Base-by-base conservation (phyloP, 2,797 vertebrate genomes). In the Enteromius viviparus region DNA sequence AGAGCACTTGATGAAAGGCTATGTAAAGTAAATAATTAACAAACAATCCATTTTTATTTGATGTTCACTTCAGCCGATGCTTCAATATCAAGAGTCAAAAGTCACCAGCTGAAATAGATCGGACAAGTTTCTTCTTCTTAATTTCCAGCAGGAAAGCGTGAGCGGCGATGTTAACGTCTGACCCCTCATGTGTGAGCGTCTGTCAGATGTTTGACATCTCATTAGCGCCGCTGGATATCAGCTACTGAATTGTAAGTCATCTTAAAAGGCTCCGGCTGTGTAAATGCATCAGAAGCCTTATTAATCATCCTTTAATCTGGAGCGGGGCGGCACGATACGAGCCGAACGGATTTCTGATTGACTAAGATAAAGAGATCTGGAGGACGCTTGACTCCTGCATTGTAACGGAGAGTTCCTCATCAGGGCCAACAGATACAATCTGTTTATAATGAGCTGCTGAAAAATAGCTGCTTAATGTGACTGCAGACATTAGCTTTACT, bases 251-350 rank as follows among this genome's bases (percentile, higher is more conserved):
- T 58, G 29, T 34, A 55, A 68, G 64, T 64, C 51, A 11, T 29
- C 34, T 86, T 82, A 75, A 80, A 80, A 85, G 21, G 53, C 74
- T 82, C 84, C 78, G 40, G 69, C 40, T 42, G 70, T 64, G 58
- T 84, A 87, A 88, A 84, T 76, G 81, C 37, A 76, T 85, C 51
- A 42, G 65, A 79, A 69, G 74, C 47, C 65, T 19, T 81, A 76
- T 82, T 83, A 88, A 86, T 83, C 85, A 69, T 68, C 34, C 49
- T 83, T 42, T 32, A 80, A 82, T 83, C 74, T 55, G n/a, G 15
- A 60, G 45, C 68, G 53, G 49, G 26, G 72, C 49, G 60, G 14
- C 12, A 42, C 74, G 69, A 85, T 65, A 65, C 19, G 55, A 70
- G 32, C 29, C 11, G 75, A 78, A 84, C 72, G 23, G 51, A 72